phyloP scores from a whole-genome alignment of 2,888 invertebrate genomes.

The Steinernema carpocapsae region DNA sequence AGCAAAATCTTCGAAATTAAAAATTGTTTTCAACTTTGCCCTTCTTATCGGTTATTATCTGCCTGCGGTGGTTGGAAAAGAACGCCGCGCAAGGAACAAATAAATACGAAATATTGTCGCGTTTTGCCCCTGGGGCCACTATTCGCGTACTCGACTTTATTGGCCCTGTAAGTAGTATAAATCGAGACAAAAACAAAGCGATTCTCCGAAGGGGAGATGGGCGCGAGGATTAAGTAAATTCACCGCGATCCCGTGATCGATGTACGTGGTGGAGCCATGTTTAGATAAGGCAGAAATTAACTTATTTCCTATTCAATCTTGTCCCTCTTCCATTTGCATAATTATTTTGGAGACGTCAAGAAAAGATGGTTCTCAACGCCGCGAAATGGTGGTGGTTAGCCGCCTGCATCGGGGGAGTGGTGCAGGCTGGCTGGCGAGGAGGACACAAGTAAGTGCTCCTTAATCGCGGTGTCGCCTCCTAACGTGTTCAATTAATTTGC shows the following conservation, averaged over 20 bases:
- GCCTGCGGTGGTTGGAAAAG: background rate
- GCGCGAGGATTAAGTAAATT: conserved; percentile 33
- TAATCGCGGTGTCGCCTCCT: conserved; percentile 14
- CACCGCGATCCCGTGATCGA: conserved; percentile 34
- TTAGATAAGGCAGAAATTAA: conserved; percentile 17
- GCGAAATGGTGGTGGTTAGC: background rate
- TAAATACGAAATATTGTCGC: conserved; percentile 25
- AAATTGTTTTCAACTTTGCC: conserved; percentile 5
- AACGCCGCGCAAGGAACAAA: conserved; percentile 1
- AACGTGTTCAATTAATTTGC: conserved; percentile 35
- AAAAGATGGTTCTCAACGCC: background rate
- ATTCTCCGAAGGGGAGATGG: conserved; percentile 13
- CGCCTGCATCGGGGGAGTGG: background rate
- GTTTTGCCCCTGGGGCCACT: conserved; percentile 13
- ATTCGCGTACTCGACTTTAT: background rate
- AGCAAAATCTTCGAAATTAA: background rate
- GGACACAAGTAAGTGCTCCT: background rate
- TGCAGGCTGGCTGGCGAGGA: background rate
- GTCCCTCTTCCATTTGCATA: conserved; percentile 28
- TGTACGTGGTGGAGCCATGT: background rate
- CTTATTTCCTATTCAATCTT: conserved; percentile 31
- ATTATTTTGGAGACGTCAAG: conserved; percentile 24
- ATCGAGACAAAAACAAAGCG: conserved; percentile 33
- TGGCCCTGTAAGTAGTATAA: conserved; percentile 16
- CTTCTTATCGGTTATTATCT: background rate